Base-by-base conservation (phyloP, 1,140 invertebrate species). In the Lycorma delicatula region DNA sequence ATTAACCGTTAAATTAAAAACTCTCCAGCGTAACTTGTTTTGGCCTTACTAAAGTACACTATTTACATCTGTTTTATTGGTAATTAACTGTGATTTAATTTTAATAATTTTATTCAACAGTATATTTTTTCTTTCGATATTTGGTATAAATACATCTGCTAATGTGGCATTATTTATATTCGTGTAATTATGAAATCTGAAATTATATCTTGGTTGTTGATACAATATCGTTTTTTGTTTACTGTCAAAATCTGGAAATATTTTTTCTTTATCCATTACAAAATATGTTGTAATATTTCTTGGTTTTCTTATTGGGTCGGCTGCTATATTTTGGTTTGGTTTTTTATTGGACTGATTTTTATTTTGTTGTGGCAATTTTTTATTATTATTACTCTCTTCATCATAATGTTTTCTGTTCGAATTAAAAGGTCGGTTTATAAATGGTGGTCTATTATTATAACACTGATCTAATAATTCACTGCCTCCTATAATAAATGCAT, bases 401-500 rank as follows among this genome's bases (percentile, higher is more conserved):
- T 44, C 41, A 22, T 44, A 44, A 22, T 44, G 41, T 44, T 44
- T 44, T 11, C 23, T 44, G 5, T n/a, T n/a, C n/a, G 23, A 22
- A 16, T 44, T 16, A 22, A 16, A 22, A 1, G 41, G 41, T 18
- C 23, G 18, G 16, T 44, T 44, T 16, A 20, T 16, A 22, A 9
- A 44, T 7, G 18, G 41, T 9, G 41, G 41, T 22, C 16, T 5
- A 44, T 44, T 16, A 6, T 44, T 44, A 27, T 57, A 57, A 31
- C 56, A 57, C 7, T 50, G 23, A 20, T 57, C 47, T 7, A 57
- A 27, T 9, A 57, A 27, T n/a, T 44, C 27, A 47, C 48, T 51
- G 12, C 56, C 48, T 9, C 56, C 56, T 13, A 57, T 57, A 18
- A 57, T 57, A 23, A 57, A 57, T 16, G 50, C 56, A 25, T 57